Evolutionary conservation across 2,797 vertebrate genomes (phyloP).

Genomic region (Tenualosa ilisha): DNA sequence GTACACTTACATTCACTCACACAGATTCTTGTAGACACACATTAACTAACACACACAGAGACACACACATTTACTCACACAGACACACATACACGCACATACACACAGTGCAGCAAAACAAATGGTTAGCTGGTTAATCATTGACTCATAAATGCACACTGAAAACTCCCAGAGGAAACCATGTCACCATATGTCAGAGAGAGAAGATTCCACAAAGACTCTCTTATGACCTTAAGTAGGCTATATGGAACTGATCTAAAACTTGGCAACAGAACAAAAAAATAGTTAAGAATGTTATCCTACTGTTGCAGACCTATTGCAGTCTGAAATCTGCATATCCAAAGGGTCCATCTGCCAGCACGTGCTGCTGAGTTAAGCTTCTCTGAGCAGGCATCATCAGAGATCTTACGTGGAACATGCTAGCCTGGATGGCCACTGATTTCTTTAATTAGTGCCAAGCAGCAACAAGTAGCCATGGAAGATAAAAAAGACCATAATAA

Average conservation of each 20-base stretch:
- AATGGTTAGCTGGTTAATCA: neutral
- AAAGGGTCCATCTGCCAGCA: neutral
- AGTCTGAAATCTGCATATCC: neutral
- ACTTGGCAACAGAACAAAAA: neutral
- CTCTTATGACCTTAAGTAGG: neutral
- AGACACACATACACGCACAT: neutral
- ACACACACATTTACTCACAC: neutral
- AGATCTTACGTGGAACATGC: neutral
- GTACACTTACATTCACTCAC: neutral
- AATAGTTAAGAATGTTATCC: slow-evolving; percentile 8
- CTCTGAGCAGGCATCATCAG: neutral
- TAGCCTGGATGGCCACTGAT: slow-evolving; percentile 30
- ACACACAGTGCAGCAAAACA: neutral
- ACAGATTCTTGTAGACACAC: neutral
- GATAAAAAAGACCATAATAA: slow-evolving; percentile 52
- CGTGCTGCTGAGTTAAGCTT: neutral
- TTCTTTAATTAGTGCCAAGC: slow-evolving; percentile 43
- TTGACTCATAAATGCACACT: slow-evolving; percentile 64
- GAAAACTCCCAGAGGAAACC: slow-evolving; percentile 36
- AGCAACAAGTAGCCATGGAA: slow-evolving; percentile 47
- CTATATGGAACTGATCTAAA: neutral
- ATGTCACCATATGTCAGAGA: neutral
- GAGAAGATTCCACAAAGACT: neutral
- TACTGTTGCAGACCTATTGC: neutral
- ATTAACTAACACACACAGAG: neutral